Percentiles rank a stretch among this genome's conserved stretches.
These are phyloP conservation scores for Coryphaenoides rupestris DNA, from an alignment of 2,113 vertebrate genomes.

Conservation along the genomic window DNA sequence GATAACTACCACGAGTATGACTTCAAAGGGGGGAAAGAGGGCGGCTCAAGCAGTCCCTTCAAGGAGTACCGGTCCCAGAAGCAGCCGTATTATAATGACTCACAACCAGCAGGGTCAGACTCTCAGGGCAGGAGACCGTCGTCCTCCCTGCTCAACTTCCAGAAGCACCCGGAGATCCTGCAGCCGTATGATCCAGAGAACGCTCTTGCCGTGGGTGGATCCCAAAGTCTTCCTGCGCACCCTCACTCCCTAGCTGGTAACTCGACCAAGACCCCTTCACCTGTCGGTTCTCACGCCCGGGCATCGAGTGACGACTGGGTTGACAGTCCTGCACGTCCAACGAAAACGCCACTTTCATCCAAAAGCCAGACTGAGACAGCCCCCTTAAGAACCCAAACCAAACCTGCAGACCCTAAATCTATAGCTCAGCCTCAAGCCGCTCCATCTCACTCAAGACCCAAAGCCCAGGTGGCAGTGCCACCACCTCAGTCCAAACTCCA, in stretches of 20 bases:
- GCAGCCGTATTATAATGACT: conserved; percentile 49
- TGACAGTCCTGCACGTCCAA: conserved; percentile 17
- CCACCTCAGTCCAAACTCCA: conserved; percentile 47
- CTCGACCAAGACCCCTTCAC: conserved; percentile 52
- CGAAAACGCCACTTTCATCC: conserved; percentile 30
- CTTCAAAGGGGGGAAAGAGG: conserved; percentile 53
- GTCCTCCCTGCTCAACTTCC: conserved; percentile 81
- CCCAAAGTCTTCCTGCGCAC: conserved; percentile 51
- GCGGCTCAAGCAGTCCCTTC: conserved; percentile 71
- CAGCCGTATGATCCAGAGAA: conserved; percentile 88
- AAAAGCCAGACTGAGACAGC: conserved; percentile 25
- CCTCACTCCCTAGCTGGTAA: conserved; percentile 49
- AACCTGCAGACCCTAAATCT: conserved; percentile 31
- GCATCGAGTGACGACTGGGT: conserved; percentile 60
- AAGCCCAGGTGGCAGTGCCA: conserved; percentile 33
- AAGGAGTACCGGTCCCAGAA: conserved; percentile 70
- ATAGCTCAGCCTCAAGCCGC: conserved; percentile 33
- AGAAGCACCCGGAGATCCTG: conserved; percentile 88
- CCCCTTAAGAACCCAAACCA: conserved; percentile 27
- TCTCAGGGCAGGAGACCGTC: conserved; percentile 61
- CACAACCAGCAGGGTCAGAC: conserved; percentile 66
- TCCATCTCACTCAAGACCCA: conserved; percentile 42
- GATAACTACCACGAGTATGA: conserved; percentile 69
- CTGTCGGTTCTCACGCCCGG: conserved; percentile 35
- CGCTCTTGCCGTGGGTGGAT: conserved; percentile 64